phyloP scores from a whole-genome alignment of 2,888 invertebrate species.

The Perdita meconis region DNA sequence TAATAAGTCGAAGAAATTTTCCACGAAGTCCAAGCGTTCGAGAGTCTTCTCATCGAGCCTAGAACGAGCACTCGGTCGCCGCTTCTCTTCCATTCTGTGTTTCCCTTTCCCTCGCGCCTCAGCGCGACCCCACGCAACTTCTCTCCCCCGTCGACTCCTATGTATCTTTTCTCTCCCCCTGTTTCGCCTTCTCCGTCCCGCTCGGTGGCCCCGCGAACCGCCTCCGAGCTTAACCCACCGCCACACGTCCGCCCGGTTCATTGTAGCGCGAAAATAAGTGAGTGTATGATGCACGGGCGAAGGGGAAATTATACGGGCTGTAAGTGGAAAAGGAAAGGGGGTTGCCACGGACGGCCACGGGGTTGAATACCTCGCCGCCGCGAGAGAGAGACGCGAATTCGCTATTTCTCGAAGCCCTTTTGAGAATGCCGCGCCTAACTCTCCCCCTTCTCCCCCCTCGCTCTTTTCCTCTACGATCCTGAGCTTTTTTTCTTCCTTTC shows the following conservation, averaged over 20 bases:
- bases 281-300: conserved; percentile 80
- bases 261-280: conserved; percentile 82
- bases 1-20: too few species aligned
- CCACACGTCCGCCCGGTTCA: conserved; percentile 74
- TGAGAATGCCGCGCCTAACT: conserved; percentile 32
- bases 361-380: conserved; percentile 57
- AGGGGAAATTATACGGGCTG: conserved; percentile 78
- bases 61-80: too few species aligned
- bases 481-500: neutral
- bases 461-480: neutral
- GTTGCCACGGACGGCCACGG: conserved; percentile 75
- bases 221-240: conserved; percentile 69
- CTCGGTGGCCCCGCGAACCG: conserved; percentile 55
- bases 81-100: neutral
- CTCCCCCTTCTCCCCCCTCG: neutral
- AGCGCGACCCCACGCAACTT: conserved; percentile 1
- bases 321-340: conserved; percentile 76
- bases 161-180: conserved; percentile 24
- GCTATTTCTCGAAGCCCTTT: conserved; percentile 59
- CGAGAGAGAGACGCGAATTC: conserved; percentile 47
- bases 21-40: neutral
- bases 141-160: conserved; percentile 24
- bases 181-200: conserved; percentile 25
- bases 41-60: neutral
- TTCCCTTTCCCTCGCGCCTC: conserved; percentile 23